Evolutionary conservation across 2,888 invertebrate species (phyloP), one percentile per base, ranked within the genome.

Genomic region (Trachelus troglodyta): DNA sequence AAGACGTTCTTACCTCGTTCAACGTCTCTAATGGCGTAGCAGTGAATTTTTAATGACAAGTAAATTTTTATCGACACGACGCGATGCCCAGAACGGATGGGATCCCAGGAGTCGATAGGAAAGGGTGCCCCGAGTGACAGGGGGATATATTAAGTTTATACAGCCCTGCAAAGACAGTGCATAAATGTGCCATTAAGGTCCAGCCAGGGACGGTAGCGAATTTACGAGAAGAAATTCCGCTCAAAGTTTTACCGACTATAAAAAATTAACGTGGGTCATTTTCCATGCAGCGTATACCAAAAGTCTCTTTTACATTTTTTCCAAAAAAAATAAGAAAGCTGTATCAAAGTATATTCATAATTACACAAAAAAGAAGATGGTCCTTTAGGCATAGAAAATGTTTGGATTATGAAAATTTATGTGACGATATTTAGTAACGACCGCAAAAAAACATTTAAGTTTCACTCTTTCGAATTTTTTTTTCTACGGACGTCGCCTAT

Each of bases 141-240:
- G 40, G 40, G 15, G 68, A 76, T 73, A 71, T 73, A 76, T 76
- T 73, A 76, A 76, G 73, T 76, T 73, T 76, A 76, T 76, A 76
- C 73, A 76, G 56, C 73, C 76, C 40, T 76, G 73, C 76, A 76
- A 76, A 76, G 40, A 76, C 76, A 76, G 71, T 15, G 76, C 40
- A 71, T 76, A 76, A 76, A 76, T 73, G 71, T 11, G 23, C 76
- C 76, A 76, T 76, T 56, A 76, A 76, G 40, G 76, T 76, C 73
- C 68, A 71, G 73, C 73, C 35, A 35, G 69, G 71, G 30, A 33
- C 73, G 37, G 31, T 12, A 73, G 30, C 11, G 33, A 12, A n/a
- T 76, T 76, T 76, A 76, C 56, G 73, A 73, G 73, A 56, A 73
- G n/a, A 73, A 76, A 40, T 73, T 76, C 30, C 31, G 73, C 56